Evolutionary conservation across 2,888 invertebrate genomes (phyloP).

Genomic region (Chloromyia formosa): DNA sequence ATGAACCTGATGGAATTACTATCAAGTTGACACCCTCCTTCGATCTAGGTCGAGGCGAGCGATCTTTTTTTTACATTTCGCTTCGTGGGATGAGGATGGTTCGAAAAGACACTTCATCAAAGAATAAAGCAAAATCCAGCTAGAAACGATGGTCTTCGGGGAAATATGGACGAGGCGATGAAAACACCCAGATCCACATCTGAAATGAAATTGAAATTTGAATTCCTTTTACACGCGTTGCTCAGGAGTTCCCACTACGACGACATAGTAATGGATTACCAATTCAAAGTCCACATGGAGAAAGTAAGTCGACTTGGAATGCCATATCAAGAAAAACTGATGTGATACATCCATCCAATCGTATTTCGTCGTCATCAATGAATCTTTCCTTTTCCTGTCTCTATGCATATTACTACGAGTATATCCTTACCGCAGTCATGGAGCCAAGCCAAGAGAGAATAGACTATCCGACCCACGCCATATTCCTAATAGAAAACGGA

Average conservation of each 20-base stretch:
- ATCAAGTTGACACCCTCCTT: no score
- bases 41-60: no score
- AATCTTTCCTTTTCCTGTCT: background rate
- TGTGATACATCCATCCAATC: background rate
- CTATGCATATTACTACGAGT: background rate
- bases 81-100: no score
- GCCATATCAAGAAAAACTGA: background rate
- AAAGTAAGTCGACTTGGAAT: background rate
- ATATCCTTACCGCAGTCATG: constrained; percentile 1
- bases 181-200: background rate
- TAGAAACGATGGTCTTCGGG: background rate
- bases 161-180: background rate
- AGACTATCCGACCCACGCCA: background rate
- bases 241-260: background rate
- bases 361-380: background rate
- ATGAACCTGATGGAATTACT: no score
- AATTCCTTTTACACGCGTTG: background rate
- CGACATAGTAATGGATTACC: constrained; percentile 2
- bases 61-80: no score
- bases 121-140: no score
- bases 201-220: background rate
- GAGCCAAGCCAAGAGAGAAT: background rate
- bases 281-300: background rate
- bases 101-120: no score
- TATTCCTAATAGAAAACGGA: background rate